A percentile compares a stretch with the other conserved stretches of the same genome.
These are phyloP conservation scores for Stichopus chloronotus DNA, from an alignment of 35 echinoderm and acorn worm genomes.

Conservation along the genomic window DNA sequence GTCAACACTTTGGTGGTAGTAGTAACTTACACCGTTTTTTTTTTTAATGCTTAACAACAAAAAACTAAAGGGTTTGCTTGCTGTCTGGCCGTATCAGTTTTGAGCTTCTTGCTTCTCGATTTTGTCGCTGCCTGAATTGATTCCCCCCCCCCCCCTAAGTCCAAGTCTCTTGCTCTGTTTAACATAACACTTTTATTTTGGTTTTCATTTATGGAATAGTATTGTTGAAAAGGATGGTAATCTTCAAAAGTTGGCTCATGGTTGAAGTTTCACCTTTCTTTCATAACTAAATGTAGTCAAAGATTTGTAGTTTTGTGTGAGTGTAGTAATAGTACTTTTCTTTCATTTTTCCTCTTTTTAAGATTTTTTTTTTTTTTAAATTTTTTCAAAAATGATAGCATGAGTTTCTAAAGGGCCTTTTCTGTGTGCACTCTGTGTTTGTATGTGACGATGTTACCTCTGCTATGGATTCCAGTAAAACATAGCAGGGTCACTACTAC, in stretches of 20 bases:
- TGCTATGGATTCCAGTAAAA: neutral
- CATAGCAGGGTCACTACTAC: slow-evolving; percentile 21
- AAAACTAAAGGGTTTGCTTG: neutral
- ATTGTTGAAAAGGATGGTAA: neutral
- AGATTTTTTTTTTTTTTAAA: slow-evolving; percentile 16
- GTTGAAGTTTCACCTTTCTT: slow-evolving; percentile 35
- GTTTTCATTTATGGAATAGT: neutral
- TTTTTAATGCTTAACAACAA: no score
- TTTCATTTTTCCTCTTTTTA: neutral
- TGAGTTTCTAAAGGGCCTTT: neutral
- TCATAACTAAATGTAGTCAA: slow-evolving; percentile 40
- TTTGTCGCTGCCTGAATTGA: slow-evolving; percentile 4
- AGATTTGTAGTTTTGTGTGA: slow-evolving; percentile 41
- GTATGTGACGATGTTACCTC: neutral
- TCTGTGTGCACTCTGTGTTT: slow-evolving; percentile 2
- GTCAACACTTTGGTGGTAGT: no score
- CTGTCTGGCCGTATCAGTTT: slow-evolving; percentile 1
- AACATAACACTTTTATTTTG: neutral
- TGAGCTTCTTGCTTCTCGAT: neutral
- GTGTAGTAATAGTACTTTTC: slow-evolving; percentile 20
- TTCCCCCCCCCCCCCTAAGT: neutral
- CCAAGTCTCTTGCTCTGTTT: slow-evolving; percentile 8
- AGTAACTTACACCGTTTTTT: no score
- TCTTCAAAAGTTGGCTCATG: slow-evolving; percentile 12
- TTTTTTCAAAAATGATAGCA: neutral